Conservation (phyloP, 1,140 invertebrate genomes). For the Idris sp. region DNA sequence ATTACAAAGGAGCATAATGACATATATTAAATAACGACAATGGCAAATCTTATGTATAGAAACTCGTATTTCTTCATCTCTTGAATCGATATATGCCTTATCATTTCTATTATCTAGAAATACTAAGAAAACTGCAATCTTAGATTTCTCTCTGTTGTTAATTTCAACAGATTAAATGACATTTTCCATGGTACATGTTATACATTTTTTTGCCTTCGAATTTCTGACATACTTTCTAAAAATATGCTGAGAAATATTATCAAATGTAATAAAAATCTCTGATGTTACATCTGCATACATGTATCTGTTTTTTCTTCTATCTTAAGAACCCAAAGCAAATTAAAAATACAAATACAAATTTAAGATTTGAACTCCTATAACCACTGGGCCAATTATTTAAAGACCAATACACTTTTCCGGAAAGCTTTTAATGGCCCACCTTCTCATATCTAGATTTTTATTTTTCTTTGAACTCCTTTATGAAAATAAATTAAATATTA, state of each 20-base stretch:
- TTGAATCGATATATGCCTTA: slow-evolving; percentile 46
- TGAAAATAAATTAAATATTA: too few relatives aligned
- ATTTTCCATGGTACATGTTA: slow-evolving; percentile 29
- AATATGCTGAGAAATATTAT: background rate
- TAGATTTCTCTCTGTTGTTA: slow-evolving; percentile 39
- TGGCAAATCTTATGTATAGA: slow-evolving; percentile 28
- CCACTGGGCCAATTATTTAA: too few relatives aligned
- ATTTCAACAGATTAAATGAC: slow-evolving; percentile 54
- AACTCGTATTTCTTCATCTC: slow-evolving; percentile 41
- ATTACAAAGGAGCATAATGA: slow-evolving; percentile 22
- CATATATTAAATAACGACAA: slow-evolving; percentile 33
- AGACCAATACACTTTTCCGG: too few relatives aligned
- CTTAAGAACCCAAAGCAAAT: too few relatives aligned
- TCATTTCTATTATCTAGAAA: slow-evolving; percentile 43
- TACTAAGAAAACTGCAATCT: slow-evolving; percentile 50
- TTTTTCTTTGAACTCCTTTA: too few relatives aligned
- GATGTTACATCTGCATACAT: too few relatives aligned
- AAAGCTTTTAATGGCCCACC: too few relatives aligned
- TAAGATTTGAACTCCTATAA: too few relatives aligned
- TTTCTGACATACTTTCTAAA: background rate
- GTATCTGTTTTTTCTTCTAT: too few relatives aligned
- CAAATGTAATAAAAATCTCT: background rate
- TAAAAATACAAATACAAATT: too few relatives aligned
- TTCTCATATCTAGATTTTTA: too few relatives aligned
- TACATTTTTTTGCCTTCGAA: slow-evolving; percentile 8